Evolutionary conservation across 2,797 vertebrate genomes (phyloP), one percentile per base, ranked within the genome.

Genomic region (Microchirus variegatus): DNA sequence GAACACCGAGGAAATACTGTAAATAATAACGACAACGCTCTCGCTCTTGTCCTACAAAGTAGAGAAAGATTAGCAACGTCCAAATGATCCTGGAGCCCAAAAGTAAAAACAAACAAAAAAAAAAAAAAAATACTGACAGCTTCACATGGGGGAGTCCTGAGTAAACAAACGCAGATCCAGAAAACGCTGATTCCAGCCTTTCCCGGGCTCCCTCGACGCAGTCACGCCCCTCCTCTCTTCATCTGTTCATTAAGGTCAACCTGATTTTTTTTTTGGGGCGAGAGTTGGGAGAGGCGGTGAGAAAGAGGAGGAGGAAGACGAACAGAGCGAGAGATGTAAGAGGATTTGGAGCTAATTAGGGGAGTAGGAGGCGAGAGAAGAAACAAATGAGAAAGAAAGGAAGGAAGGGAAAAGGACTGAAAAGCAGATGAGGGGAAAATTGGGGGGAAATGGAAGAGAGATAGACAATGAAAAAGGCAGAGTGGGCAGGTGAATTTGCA

Each of bases 181-280:
- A 87, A 90, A 84, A 41, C 9, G 87, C 89, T 90, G 89, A 90
- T 81, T 31, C 79, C 77, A 79, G 83, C 78, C 65, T 76, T 86
- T 86, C 62, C 51, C 4, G 42, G 26, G 45, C 73, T 89, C 89
- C 88, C 87, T 62, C 19, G 89, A 83, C 81, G 79, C 80, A 67
- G 46, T 67, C 52, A 19, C 73, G 85, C 61, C 70, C 75, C 81
- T 81, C 81, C 78, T 80, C 77, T 86, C 79, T 84, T 90, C 84
- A 88, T 91, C 84, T 91, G 86, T 91, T 91, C 88, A 91, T 91
- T 91, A 91, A 90, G 89, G 89, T 90, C 88, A 90, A 90, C 83
- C 64, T 76, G 70, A 79, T 63, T 54, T 57, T 50, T 61, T 62
- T 63, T 60, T 54, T n/a, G n/a, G 9, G 5, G 9, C n/a, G 10